Percentiles rank a stretch among this genome's conserved stretches.
Conservation (phyloP, 2,113 vertebrate species). For the Solea senegalensis region DNA sequence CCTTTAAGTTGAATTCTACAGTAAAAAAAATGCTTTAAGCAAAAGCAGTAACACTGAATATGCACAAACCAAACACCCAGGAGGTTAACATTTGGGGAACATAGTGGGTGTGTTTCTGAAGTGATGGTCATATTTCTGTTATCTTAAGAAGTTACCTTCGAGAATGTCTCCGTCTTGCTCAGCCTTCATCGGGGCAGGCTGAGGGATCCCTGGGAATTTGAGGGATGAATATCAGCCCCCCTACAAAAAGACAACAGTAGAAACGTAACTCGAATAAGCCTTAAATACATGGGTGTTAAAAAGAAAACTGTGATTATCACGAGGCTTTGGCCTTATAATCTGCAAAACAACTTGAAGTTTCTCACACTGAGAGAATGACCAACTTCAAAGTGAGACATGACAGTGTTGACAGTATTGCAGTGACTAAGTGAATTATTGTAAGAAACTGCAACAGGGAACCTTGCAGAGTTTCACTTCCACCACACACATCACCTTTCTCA, state of each 20-base stretch:
- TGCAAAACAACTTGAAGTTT: not conserved
- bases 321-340: not conserved
- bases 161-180: constrained; percentile 67
- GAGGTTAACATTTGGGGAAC: not conserved
- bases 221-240: constrained; percentile 55
- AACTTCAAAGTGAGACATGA: constrained; percentile 17
- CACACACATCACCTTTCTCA: not conserved
- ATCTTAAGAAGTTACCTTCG: constrained; percentile 69
- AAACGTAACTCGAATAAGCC: constrained; percentile 8
- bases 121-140: constrained; percentile 45
- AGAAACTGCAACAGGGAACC: not conserved
- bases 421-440: no score
- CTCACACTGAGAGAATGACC: not conserved
- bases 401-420: not conserved
- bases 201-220: constrained; percentile 53
- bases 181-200: constrained; percentile 70
- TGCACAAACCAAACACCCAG: not conserved
- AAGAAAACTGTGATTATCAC: constrained; percentile 11
- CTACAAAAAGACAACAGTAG: constrained; percentile 46
- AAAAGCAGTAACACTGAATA: not conserved
- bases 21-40: not conserved
- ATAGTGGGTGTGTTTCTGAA: not conserved
- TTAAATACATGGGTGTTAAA: not conserved
- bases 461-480: constrained; percentile 42
- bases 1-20: not conserved